phyloP scores from a whole-genome alignment of 2,888 invertebrate species.

The Tricholauxania praeusta region DNA sequence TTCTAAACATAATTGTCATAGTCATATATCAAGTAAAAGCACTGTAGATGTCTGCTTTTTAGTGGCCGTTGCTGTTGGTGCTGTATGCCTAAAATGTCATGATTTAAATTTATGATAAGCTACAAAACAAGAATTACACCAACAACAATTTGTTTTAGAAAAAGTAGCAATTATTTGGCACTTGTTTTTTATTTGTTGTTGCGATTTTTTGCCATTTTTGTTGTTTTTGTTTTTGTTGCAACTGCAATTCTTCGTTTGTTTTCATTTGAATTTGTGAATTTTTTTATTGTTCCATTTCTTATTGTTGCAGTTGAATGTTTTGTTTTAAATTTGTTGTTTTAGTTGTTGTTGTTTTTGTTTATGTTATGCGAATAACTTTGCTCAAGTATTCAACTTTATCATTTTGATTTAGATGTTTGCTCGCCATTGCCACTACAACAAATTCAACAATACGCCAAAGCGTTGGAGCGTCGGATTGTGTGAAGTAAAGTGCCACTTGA shows the following conservation, averaged over 20 bases:
- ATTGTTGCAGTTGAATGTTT: constrained; percentile 40
- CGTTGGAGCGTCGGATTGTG: no score
- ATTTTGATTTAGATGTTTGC: constrained; percentile 63
- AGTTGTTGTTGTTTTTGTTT: constrained; percentile 41
- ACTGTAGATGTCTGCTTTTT: not conserved
- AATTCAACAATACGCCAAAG: no score
- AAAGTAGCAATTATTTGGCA: constrained; percentile 36
- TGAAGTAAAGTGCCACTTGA: no score
- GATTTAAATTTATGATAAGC: constrained; percentile 30
- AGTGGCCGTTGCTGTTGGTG: constrained; percentile 1
- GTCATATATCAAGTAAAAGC: constrained; percentile 21
- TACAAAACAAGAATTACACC: not conserved
- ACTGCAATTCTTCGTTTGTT: constrained; percentile 23
- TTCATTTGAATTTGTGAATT: constrained; percentile 38
- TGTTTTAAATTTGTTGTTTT: constrained; percentile 36
- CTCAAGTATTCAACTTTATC: constrained; percentile 66
- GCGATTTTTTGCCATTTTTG: constrained; percentile 30
- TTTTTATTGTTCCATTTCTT: constrained; percentile 43
- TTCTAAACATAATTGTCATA: not conserved
- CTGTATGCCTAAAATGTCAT: constrained; percentile 24
- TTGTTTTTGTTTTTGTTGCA: constrained; percentile 33
- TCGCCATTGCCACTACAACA: no score
- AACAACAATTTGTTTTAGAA: constrained; percentile 12
- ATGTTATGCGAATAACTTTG: constrained; percentile 57
- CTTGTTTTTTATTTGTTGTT: constrained; percentile 29